Percentiles rank a stretch among this genome's conserved stretches.
Evolutionary conservation across 2,797 vertebrate species (phyloP).

Genomic region (Remorina albescens): DNA sequence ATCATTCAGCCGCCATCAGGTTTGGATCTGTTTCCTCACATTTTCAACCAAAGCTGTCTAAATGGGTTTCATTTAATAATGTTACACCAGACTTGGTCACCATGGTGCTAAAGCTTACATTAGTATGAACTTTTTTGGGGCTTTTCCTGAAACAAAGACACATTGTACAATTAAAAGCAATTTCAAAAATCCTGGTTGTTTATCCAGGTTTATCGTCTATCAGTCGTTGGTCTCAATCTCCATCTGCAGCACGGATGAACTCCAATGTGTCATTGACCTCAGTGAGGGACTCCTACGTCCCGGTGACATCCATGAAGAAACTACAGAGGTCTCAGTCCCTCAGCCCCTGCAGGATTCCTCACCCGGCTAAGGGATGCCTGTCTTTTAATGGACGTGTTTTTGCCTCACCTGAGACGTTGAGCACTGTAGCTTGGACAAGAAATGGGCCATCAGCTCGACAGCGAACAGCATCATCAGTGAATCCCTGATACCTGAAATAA

Average conservation of each 20-base stretch:
- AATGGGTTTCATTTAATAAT: not conserved
- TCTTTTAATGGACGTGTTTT: constrained; percentile 57
- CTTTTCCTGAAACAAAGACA: not conserved
- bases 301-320: constrained; percentile 41
- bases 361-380: constrained; percentile 51
- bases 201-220: constrained; percentile 44
- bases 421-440: constrained; percentile 54
- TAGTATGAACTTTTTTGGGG: not conserved
- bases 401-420: constrained; percentile 64
- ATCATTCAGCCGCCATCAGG: constrained; percentile 48
- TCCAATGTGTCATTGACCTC: not conserved
- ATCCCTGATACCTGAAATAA: not conserved
- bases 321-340: constrained; percentile 76
- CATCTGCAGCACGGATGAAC: constrained; percentile 12
- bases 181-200: not conserved
- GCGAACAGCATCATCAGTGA: constrained; percentile 30
- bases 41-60: not conserved
- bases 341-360: constrained; percentile 75
- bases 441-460: constrained; percentile 22
- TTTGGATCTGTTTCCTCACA: constrained; percentile 23
- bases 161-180: not conserved
- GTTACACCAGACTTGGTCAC: not conserved
- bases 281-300: constrained; percentile 28
- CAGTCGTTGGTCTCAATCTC: constrained; percentile 24
- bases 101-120: not conserved